phyloP scores from a whole-genome alignment of 1,140 invertebrate genomes.

The Macrostomum lignano region DNA sequence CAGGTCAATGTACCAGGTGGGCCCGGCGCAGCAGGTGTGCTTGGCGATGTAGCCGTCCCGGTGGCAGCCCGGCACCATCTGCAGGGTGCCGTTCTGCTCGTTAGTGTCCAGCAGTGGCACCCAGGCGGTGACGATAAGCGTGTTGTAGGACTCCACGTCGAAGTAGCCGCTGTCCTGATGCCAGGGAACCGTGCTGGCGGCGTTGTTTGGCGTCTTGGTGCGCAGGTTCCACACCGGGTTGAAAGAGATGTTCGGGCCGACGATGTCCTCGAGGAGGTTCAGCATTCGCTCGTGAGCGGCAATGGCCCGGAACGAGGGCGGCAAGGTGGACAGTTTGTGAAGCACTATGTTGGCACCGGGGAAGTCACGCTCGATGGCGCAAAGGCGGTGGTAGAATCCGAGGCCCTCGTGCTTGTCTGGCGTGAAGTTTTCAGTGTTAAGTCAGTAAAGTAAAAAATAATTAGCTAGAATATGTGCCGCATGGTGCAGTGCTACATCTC shows the following conservation, averaged over 20 bases:
- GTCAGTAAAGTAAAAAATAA: too few relatives aligned
- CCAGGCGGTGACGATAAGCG: conserved; percentile 14
- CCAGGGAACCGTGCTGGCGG: conserved; percentile 18
- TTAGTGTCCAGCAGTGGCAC: too few relatives aligned
- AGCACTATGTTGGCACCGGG: too few relatives aligned
- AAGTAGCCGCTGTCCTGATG: conserved; percentile 19
- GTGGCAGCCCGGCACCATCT: conserved; percentile 11
- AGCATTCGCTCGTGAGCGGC: conserved; percentile 12
- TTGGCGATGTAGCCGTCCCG: conserved; percentile 12
- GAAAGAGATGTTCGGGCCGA: conserved; percentile 18
- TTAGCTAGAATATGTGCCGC: too few relatives aligned
- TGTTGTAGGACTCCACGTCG: conserved; percentile 12
- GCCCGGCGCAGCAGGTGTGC: conserved; percentile 16
- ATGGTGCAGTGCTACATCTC: too few relatives aligned
- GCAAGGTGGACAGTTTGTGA: too few relatives aligned
- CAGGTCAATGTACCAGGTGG: conserved; percentile 19
- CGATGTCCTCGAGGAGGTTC: conserved; percentile 17
- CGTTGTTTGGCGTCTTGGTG: conserved; percentile 18
- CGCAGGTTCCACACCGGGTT: conserved; percentile 20
- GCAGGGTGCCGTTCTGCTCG: too few relatives aligned
- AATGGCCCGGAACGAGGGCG: not conserved
- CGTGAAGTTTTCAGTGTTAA: too few relatives aligned
- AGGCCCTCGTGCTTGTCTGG: too few relatives aligned
- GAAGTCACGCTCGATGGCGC: too few relatives aligned
- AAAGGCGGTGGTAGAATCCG: too few relatives aligned